Evolutionary conservation across 2,797 vertebrate species (phyloP).

Genomic region (Florisuga fusca): DNA sequence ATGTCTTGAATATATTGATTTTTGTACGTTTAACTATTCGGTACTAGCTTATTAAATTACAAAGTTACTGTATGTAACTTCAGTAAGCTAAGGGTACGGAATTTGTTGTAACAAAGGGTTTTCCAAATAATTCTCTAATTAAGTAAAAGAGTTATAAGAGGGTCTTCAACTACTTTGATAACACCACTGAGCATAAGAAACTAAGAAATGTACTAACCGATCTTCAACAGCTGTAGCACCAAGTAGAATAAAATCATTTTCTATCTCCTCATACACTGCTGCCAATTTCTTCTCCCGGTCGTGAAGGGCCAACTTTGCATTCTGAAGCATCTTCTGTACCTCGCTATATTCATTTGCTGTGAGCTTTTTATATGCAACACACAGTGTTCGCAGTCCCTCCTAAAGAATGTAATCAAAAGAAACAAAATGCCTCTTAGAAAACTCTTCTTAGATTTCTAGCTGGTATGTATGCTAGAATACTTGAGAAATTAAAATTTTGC

Average conservation of each 20-base stretch:
- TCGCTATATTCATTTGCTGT: constrained; percentile 83
- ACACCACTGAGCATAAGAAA: not conserved
- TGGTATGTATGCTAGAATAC: not conserved
- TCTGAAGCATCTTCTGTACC: constrained; percentile 81
- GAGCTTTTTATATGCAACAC: constrained; percentile 92
- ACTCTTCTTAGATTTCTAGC: not conserved
- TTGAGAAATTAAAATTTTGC: not conserved
- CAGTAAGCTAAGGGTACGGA: not conserved
- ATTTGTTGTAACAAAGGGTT: not conserved
- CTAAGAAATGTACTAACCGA: constrained; percentile 78
- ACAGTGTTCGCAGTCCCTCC: constrained; percentile 95
- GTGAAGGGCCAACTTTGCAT: constrained; percentile 90
- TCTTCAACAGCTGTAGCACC: constrained; percentile 98
- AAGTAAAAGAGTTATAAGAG: not conserved
- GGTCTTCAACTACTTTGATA: not conserved
- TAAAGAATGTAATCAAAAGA: constrained; percentile 53
- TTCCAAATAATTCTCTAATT: not conserved
- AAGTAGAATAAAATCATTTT: constrained; percentile 90
- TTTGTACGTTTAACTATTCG: not conserved
- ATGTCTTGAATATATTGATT: not conserved
- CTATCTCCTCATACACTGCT: constrained; percentile 92
- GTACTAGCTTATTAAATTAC: not conserved
- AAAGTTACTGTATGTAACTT: not conserved
- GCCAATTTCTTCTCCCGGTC: constrained; percentile 91
- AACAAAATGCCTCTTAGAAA: not conserved